Evolutionary conservation across 2,113 vertebrate genomes (phyloP).

Genomic region (Microcebus ravelobensis): DNA sequence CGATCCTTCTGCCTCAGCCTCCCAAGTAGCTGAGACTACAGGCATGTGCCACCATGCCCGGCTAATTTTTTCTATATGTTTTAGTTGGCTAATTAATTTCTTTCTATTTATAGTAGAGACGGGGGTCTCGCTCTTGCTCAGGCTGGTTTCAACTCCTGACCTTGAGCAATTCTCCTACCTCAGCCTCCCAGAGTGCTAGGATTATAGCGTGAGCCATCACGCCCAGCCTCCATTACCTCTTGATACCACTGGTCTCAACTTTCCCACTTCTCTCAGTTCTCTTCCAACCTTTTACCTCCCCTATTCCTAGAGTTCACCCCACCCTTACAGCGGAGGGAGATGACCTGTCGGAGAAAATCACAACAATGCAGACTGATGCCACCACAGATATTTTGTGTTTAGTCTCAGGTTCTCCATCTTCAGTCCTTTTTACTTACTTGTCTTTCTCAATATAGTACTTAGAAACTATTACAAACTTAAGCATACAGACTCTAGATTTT

Average conservation of each 20-base stretch:
- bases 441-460: neutral
- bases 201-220: no score
- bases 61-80: no score
- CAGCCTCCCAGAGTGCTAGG: no score
- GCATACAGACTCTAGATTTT: neutral
- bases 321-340: neutral
- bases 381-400: neutral
- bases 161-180: no score
- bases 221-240: neutral
- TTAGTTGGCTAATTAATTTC: no score
- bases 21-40: no score
- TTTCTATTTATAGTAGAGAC: no score
- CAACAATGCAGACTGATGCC: neutral
- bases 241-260: neutral
- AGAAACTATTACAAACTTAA: neutral
- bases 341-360: neutral
- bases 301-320: neutral
- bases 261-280: neutral
- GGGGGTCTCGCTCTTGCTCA: no score
- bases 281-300: neutral
- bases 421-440: constrained; percentile 20
- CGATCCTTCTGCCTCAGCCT: no score
- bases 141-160: no score
- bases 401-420: neutral
- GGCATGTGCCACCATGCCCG: no score